A percentile compares a stretch with the other conserved stretches of the same genome.
These are phyloP conservation scores for Acronicta leporina DNA, from an alignment of 2,888 invertebrate genomes.

Conservation along the genomic window DNA sequence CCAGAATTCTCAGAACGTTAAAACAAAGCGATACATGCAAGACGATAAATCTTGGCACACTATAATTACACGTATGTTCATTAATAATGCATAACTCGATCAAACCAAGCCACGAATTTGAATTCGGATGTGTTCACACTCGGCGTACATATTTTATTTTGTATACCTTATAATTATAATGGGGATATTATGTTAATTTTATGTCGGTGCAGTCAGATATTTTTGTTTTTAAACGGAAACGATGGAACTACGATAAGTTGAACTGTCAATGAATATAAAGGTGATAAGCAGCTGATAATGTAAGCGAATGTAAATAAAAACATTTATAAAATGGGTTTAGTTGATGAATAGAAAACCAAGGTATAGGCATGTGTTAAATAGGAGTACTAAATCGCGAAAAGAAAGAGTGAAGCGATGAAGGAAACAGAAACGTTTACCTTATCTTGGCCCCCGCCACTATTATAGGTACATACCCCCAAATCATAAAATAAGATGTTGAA, in stretches of 20 bases:
- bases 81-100: slow-evolving; percentile 89
- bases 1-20: slow-evolving; percentile 48
- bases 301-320: no score
- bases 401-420: no score
- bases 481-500: no score
- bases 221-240: slow-evolving; percentile 28
- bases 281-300: slow-evolving; percentile 27
- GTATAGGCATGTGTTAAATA: no score
- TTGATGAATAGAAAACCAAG: no score
- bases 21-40: slow-evolving; percentile 56
- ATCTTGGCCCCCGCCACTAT: no score
- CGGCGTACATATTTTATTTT: slow-evolving; percentile 41
- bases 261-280: slow-evolving; percentile 11
- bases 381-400: no score
- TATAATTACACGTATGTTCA: slow-evolving; percentile 83
- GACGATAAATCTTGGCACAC: slow-evolving; percentile 77
- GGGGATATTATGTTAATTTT: slow-evolving; percentile 37
- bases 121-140: slow-evolving; percentile 59
- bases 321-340: no score
- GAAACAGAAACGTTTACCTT: no score
- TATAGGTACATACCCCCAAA: no score
- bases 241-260: slow-evolving; percentile 14
- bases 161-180: slow-evolving; percentile 44
- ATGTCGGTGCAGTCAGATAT: slow-evolving; percentile 15
- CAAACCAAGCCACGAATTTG: slow-evolving; percentile 71